phyloP scores from a whole-genome alignment of 2,797 vertebrate species.

The Rhinogobio ventralis region DNA sequence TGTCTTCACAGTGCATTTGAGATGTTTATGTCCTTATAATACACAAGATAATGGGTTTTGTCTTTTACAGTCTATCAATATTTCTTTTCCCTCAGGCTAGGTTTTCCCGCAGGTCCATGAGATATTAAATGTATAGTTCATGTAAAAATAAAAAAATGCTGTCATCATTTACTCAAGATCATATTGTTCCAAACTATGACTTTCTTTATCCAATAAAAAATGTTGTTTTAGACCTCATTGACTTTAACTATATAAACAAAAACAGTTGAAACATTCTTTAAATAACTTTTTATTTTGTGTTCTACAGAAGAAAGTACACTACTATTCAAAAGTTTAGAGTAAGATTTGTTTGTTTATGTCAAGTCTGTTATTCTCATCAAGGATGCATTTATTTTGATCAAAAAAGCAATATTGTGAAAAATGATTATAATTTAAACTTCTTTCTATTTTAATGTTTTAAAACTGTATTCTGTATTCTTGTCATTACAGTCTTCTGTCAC shows the following conservation, averaged over 20 bases:
- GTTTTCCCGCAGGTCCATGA: not conserved
- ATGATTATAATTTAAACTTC: not conserved
- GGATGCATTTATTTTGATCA: not conserved
- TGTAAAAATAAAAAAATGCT: not conserved
- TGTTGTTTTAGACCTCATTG: not conserved
- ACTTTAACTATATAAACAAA: not conserved
- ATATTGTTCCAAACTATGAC: not conserved
- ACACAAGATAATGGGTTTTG: slow-evolving; percentile 9
- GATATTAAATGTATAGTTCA: slow-evolving; percentile 1
- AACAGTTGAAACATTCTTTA: not conserved
- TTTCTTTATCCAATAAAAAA: not conserved
- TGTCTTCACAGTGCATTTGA: not conserved
- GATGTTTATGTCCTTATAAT: slow-evolving; percentile 12
- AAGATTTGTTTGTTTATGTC: too few species aligned
- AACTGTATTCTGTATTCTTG: not conserved
- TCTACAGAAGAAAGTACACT: not conserved
- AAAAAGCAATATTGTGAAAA: not conserved
- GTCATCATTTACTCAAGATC: not conserved
- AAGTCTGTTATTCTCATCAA: not conserved
- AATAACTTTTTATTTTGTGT: not conserved
- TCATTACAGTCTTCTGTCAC: not conserved
- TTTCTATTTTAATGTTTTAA: not conserved
- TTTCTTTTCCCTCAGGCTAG: not conserved
- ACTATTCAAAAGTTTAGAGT: not conserved
- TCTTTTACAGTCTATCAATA: slow-evolving; percentile 20